Evolutionary conservation across 2,113 vertebrate species (phyloP).

Genomic region (Recurvirostra avosetta): DNA sequence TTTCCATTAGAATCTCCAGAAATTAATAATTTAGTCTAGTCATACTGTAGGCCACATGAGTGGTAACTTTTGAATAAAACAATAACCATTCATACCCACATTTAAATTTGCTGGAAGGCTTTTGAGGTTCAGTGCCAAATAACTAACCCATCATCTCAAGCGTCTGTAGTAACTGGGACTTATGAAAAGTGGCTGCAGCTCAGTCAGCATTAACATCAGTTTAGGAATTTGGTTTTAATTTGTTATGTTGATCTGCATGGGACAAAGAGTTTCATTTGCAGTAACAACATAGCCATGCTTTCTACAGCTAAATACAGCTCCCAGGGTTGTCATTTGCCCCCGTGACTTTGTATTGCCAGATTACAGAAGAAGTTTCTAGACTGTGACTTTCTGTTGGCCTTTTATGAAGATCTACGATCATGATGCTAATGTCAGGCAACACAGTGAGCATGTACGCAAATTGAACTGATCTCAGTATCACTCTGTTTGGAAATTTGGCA

Average conservation of each 20-base stretch:
- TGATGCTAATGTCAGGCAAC: rapidly evolving
- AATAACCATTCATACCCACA: conserved; percentile 21
- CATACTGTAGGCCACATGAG: background rate
- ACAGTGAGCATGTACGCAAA: background rate
- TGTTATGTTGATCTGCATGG: background rate
- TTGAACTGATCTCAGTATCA: rapidly evolving
- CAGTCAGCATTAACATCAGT: background rate
- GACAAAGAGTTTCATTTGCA: background rate
- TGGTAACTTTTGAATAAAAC: conserved; percentile 60
- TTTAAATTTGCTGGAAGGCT: conserved; percentile 6
- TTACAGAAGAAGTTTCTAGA: background rate
- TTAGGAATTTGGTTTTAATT: background rate
- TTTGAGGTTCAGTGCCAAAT: conserved; percentile 12
- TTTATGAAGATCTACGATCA: rapidly evolving
- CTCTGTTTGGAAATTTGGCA: background rate
- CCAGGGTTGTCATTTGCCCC: background rate
- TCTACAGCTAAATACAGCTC: background rate
- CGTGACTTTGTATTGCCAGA: too few relatives aligned
- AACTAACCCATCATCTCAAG: background rate
- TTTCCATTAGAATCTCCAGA: conserved; percentile 19
- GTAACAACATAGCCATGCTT: background rate
- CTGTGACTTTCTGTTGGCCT: background rate
- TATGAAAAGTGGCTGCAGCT: background rate
- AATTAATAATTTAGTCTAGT: conserved; percentile 57
- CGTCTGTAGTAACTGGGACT: background rate